Percentiles rank a stretch among this genome's conserved stretches.
Conservation (phyloP, 2,113 vertebrate genomes). For the Trachemys scripta region DNA sequence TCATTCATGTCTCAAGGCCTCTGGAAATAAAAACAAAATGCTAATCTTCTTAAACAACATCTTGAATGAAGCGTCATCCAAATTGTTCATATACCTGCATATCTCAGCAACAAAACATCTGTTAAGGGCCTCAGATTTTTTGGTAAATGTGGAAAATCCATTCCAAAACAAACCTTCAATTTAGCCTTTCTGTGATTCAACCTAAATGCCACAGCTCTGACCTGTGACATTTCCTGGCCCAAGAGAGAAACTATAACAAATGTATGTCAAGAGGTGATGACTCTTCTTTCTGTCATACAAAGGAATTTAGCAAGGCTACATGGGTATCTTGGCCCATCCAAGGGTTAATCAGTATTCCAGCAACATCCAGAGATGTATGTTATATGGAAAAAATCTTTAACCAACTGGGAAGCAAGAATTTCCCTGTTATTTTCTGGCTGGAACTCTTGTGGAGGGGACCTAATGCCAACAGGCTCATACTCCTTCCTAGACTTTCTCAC, state of each 20-base stretch:
- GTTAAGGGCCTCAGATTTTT: neutral
- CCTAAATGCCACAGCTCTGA: slow-evolving; percentile 50
- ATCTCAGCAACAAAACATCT: neutral
- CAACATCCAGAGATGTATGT: slow-evolving; percentile 7
- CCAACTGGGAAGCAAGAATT: slow-evolving; percentile 34
- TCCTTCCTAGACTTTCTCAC: neutral
- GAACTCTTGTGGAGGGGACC: neutral
- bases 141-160: neutral
- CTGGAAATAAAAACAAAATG: neutral
- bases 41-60: neutral
- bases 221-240: slow-evolving; percentile 58
- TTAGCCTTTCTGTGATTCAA: slow-evolving; percentile 47
- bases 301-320: neutral
- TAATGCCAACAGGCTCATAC: neutral
- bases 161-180: slow-evolving; percentile 26
- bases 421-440: slow-evolving; percentile 4
- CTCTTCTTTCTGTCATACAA: slow-evolving; percentile 45
- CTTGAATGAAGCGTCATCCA: neutral
- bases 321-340: neutral
- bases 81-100: neutral
- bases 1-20: neutral
- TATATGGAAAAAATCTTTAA: slow-evolving; percentile 29
- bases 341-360: neutral
- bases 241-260: slow-evolving; percentile 68
- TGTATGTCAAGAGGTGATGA: slow-evolving; percentile 65